Percentiles rank a stretch among this genome's conserved stretches.
These are phyloP conservation scores for Cephalopholis sonnerati DNA, from an alignment of 2,113 vertebrate genomes.

Conservation along the genomic window DNA sequence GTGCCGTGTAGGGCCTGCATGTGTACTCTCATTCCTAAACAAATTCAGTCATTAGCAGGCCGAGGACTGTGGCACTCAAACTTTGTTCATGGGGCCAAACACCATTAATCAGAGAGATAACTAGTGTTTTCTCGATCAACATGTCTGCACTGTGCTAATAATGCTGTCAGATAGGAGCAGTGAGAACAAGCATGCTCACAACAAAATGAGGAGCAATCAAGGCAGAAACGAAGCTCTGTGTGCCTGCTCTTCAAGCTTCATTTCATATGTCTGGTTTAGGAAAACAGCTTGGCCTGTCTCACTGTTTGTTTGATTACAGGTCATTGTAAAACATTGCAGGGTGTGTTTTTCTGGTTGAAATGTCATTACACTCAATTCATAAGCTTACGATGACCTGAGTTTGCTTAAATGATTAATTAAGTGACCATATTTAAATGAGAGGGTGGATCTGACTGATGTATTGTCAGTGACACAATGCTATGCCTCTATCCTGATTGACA, in stretches of 20 bases:
- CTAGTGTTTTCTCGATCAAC: constrained; percentile 48
- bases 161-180: constrained; percentile 3
- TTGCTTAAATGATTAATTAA: no score
- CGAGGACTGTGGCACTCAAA: background rate
- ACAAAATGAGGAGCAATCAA: constrained; percentile 13
- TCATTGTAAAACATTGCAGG: background rate
- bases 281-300: background rate
- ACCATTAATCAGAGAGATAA: constrained; percentile 30
- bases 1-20: constrained; percentile 52
- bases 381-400: background rate
- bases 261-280: constrained; percentile 4
- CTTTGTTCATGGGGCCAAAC: constrained; percentile 29
- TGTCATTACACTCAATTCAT: background rate
- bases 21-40: constrained; percentile 40
- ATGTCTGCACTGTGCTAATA: constrained; percentile 19
- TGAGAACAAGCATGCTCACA: constrained; percentile 2
- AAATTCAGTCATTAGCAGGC: constrained; percentile 47
- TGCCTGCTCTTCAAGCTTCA: background rate
- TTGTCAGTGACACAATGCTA: no score
- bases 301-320: background rate
- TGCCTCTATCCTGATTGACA: no score
- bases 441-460: no score
- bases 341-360: background rate
- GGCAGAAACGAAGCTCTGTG: background rate
- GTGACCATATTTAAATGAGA: no score